These are phyloP conservation scores for Chrysemys picta DNA, from an alignment of 2,113 vertebrate species.

Conservation along the genomic window DNA sequence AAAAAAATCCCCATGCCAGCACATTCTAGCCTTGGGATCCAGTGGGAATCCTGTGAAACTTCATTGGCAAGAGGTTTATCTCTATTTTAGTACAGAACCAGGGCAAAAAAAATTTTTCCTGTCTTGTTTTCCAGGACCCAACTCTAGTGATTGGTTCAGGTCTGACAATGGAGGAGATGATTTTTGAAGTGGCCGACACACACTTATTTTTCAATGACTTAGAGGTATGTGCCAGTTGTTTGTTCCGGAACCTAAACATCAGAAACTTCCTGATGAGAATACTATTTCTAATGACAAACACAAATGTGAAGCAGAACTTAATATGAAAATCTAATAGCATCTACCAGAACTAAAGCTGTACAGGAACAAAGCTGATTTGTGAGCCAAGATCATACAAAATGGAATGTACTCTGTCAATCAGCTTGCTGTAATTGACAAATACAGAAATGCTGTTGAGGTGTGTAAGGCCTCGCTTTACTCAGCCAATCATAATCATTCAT, in stretches of 20 bases:
- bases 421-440: not conserved
- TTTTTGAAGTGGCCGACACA: slow-evolving; percentile 98
- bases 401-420: not conserved
- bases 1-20: not conserved
- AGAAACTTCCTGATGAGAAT: not conserved
- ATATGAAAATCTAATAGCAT: not conserved
- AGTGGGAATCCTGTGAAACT: not conserved
- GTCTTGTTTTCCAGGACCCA: slow-evolving; percentile 84
- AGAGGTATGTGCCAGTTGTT: slow-evolving; percentile 80
- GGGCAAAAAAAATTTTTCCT: not conserved
- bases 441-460: not conserved
- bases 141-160: slow-evolving; percentile 93
- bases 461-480: not conserved
- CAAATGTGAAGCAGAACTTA: not conserved
- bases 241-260: not conserved
- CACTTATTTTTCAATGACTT: slow-evolving; percentile 99
- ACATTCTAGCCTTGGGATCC: not conserved
- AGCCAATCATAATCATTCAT: not conserved
- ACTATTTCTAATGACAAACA: not conserved
- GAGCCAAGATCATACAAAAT: not conserved
- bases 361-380: not conserved
- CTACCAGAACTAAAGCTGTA: not conserved
- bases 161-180: slow-evolving; percentile 98
- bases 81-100: not conserved
- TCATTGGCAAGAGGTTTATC: not conserved